Percentiles rank a stretch among this genome's conserved stretches.
These are phyloP conservation scores for Triops longicaudatus DNA, from an alignment of 1,140 invertebrate genomes.

Conservation along the genomic window DNA sequence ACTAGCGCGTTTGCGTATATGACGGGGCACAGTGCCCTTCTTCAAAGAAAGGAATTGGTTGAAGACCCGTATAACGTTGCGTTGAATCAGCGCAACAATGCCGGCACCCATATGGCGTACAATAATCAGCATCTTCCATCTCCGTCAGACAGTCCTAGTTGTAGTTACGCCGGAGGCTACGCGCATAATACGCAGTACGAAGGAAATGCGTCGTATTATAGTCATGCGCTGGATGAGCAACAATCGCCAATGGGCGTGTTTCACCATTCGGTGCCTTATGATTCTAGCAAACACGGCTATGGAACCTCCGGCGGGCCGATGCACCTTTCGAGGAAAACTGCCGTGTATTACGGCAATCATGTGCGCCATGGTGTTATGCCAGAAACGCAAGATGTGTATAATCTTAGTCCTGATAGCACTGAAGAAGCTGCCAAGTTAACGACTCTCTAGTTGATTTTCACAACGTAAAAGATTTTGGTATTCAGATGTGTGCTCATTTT, in stretches of 20 bases:
- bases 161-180: background rate
- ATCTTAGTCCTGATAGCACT: background rate
- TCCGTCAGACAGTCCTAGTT: background rate
- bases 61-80: background rate
- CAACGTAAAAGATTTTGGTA: background rate
- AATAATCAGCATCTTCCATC: background rate
- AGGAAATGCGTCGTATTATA: background rate
- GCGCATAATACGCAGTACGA: background rate
- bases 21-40: background rate
- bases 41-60: background rate
- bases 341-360: background rate
- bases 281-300: background rate
- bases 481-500: background rate
- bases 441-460: background rate
- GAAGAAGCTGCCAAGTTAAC: constrained; percentile 7
- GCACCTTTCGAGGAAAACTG: background rate
- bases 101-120: background rate
- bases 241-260: background rate
- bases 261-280: background rate
- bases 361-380: background rate
- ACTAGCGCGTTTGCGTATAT: background rate
- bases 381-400: background rate
- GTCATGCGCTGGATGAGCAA: background rate
- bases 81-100: background rate
- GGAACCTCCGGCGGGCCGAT: background rate